phyloP scores from a whole-genome alignment of 1,140 invertebrate species.

The Coptotermes formosanus region DNA sequence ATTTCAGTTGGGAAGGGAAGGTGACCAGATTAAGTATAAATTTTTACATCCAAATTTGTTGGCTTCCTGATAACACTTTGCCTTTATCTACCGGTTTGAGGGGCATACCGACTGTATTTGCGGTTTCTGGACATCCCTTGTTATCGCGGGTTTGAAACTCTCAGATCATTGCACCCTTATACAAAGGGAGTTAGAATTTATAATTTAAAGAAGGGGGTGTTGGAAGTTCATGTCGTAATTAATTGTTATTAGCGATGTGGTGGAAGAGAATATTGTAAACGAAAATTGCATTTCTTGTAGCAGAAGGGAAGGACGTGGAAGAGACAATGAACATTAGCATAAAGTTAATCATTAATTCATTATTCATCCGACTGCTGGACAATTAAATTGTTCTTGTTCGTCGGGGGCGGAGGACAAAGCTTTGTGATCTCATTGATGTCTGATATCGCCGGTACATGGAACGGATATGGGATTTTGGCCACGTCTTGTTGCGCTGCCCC shows the following conservation, averaged over 20 bases:
- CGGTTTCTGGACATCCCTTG: not conserved
- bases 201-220: not conserved
- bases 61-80: not conserved
- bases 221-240: not conserved
- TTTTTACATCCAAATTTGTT: not conserved
- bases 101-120: not conserved
- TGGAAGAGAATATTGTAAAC: not conserved
- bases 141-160: not conserved
- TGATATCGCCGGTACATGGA: not conserved
- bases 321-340: conserved; percentile 12
- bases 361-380: not conserved
- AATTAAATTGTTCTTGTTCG: not conserved
- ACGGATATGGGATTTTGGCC: not conserved
- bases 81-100: not conserved
- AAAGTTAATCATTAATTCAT: conserved; percentile 9
- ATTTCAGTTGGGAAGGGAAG: not conserved
- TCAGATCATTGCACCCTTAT: not conserved
- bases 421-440: conserved; percentile 7
- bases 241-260: not conserved
- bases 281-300: conserved; percentile 5
- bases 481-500: not conserved
- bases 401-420: not conserved
- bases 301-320: not conserved
- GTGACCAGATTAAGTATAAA: not conserved
- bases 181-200: not conserved